Conservation (phyloP, 2,797 vertebrate species). For the Synaphobranchus kaupii region DNA sequence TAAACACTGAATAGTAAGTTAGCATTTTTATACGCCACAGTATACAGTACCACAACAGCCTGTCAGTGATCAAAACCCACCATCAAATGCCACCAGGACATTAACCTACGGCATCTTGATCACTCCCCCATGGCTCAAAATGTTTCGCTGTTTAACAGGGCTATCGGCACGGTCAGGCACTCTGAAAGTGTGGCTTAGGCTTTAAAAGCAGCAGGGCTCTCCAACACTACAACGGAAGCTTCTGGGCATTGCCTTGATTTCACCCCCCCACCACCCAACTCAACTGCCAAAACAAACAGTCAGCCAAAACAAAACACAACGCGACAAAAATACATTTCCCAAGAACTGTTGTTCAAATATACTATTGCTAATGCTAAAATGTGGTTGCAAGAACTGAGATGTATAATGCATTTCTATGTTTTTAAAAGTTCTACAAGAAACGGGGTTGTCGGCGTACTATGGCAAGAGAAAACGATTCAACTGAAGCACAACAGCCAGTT, state of each 20-base stretch:
- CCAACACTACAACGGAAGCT: background rate
- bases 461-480: background rate
- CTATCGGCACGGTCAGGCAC: background rate
- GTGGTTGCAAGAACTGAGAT: background rate
- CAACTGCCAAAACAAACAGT: background rate
- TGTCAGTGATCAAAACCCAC: background rate
- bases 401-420: background rate
- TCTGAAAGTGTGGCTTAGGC: background rate
- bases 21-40: background rate
- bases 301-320: background rate
- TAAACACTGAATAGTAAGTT: background rate
- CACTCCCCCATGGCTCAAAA: background rate
- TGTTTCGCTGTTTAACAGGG: background rate
- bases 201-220: background rate
- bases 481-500: background rate
- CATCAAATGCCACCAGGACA: background rate
- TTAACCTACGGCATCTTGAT: background rate
- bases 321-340: background rate
- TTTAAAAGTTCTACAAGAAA: constrained; percentile 3
- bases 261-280: background rate
- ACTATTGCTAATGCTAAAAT: background rate
- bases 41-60: background rate
- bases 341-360: background rate
- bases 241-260: background rate
- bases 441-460: background rate